These are phyloP conservation scores for Peromyscus nudipes DNA, from an alignment of 2,797 vertebrate genomes.

Conservation along the genomic window DNA sequence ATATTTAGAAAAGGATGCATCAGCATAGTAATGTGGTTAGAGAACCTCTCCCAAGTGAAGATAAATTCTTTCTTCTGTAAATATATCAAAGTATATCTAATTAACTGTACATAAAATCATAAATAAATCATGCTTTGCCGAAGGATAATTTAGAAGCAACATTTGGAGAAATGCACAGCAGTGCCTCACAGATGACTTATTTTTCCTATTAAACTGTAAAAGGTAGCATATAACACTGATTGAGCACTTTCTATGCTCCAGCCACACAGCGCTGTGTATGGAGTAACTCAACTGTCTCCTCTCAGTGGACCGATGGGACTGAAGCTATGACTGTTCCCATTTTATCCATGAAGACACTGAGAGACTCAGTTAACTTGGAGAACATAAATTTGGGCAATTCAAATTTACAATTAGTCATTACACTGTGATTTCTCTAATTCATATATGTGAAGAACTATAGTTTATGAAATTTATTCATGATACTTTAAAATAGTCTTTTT, in stretches of 20 bases:
- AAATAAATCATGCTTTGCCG: constrained; percentile 37
- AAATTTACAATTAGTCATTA: not conserved
- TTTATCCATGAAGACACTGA: not conserved
- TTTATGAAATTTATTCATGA: constrained; percentile 1
- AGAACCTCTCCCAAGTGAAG: constrained; percentile 45
- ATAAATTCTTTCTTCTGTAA: constrained; percentile 52
- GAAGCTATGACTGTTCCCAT: not conserved
- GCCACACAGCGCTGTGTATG: not conserved
- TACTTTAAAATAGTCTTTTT: not conserved
- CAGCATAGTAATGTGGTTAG: not conserved
- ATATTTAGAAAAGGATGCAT: constrained; percentile 28
- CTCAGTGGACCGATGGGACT: not conserved
- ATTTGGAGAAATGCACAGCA: constrained; percentile 23
- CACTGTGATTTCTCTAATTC: not conserved
- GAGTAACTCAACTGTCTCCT: not conserved
- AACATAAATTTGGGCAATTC: not conserved
- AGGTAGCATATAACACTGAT: not conserved
- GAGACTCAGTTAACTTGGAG: not conserved
- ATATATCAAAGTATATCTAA: constrained; percentile 64
- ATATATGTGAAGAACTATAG: constrained; percentile 19
- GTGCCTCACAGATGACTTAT: not conserved
- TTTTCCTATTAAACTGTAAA: constrained; percentile 17
- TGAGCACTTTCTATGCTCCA: not conserved
- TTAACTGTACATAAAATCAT: constrained; percentile 50
- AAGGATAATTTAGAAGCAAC: constrained; percentile 22